A percentile compares a stretch with the other conserved stretches of the same genome.
phyloP scores from a whole-genome alignment of 2,113 vertebrate genomes.

The Leptobrachium leishanense region DNA sequence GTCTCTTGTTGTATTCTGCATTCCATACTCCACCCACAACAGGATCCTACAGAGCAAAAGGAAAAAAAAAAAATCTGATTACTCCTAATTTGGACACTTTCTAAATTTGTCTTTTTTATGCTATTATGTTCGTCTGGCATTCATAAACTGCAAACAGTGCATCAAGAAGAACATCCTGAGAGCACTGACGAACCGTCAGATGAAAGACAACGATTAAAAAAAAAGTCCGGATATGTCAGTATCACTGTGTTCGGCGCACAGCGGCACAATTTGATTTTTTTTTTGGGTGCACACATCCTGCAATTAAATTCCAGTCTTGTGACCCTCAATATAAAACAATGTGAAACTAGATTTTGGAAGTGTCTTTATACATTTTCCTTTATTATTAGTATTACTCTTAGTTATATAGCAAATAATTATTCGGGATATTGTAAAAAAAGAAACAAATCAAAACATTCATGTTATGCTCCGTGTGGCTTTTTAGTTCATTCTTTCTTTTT shows the following conservation, averaged over 20 bases:
- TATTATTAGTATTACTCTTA: no score
- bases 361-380: no score
- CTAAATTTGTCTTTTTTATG: slow-evolving; percentile 61
- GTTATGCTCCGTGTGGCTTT: no score
- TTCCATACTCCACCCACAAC: slow-evolving; percentile 72
- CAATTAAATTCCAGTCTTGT: slow-evolving; percentile 7
- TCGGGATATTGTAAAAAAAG: no score
- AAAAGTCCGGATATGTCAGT: slow-evolving; percentile 20
- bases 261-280: background rate
- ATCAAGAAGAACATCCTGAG: slow-evolving; percentile 17
- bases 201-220: slow-evolving; percentile 6
- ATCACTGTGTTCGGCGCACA: background rate
- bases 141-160: slow-evolving; percentile 13
- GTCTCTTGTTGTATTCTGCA: slow-evolving; percentile 59
- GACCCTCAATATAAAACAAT: background rate
- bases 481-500: no score
- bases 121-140: background rate
- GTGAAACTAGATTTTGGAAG: no score
- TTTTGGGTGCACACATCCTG: background rate
- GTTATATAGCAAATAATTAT: no score
- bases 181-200: background rate
- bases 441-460: no score
- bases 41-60: slow-evolving; percentile 50
- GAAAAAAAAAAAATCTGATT: slow-evolving; percentile 48
- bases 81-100: slow-evolving; percentile 51